Evolutionary conservation across 2,113 vertebrate genomes (phyloP), one percentile per base, ranked within the genome.

Genomic region (Procavia capensis): DNA sequence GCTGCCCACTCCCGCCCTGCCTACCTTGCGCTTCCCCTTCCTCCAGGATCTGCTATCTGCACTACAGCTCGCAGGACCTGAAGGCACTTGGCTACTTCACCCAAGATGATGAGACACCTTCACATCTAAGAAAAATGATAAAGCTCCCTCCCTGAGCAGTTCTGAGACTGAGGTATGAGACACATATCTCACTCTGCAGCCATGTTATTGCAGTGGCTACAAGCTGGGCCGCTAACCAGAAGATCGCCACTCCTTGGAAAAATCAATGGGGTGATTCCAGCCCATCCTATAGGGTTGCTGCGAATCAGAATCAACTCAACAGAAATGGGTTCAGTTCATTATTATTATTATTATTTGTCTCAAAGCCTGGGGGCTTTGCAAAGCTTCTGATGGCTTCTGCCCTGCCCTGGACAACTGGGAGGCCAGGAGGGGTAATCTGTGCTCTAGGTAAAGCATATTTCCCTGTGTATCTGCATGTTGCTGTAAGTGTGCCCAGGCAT

Each of bases 61-160:
- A 99, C 11, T 99, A 99, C 0, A 98, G 99, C 97, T 99, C 99
- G 0, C 99, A 99, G 97, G 99, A 99, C 97, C 97, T 99, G 87
- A 99, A 99, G 98, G 99, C 98, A 80, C 99, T 99, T 94, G 99
- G 98, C 96, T 99, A 99, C 96, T 99, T 99, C 0, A 99, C 98
- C 2, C 98, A 99, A 95, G 99, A 99, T 0, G 98, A 99, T 99
- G 96, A 98, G 99, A 99, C 83, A 98, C 98, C 66, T 99, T 99
- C 98, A 99, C 99, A 95, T 99, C 99, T 1, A 99, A 99, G 97
- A 99, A 99, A 50, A 97, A 99, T 99, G 98, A 98, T 99, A 93
- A 50, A 3, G 9, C 43, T 68, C 57, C 36, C 45, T 68, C 47
- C 34, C 47, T 9, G 36, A 74, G 39, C 19, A 17, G 50, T 6